A percentile compares a stretch with the other conserved stretches of the same genome.
phyloP scores from a whole-genome alignment of 2,113 vertebrate genomes.

The Marcusenius ussheri region DNA sequence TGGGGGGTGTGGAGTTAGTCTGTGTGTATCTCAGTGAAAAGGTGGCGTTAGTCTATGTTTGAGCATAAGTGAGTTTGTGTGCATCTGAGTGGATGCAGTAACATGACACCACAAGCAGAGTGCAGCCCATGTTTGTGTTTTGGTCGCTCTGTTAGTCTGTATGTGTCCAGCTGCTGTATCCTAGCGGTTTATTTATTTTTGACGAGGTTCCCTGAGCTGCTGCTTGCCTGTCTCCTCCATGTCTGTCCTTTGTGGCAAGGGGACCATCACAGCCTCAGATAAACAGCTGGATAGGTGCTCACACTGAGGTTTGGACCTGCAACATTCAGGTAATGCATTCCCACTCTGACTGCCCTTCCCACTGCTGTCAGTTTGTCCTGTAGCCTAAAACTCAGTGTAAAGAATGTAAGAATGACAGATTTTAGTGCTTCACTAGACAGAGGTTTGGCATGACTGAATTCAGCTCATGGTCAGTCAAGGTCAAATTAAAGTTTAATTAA shows the following conservation, averaged over 20 bases:
- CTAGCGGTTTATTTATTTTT: not conserved
- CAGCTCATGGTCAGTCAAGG: not conserved
- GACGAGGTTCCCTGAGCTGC: not conserved
- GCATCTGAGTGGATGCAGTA: not conserved
- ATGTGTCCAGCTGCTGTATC: not conserved
- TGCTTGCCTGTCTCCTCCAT: not conserved
- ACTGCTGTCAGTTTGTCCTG: too few species aligned
- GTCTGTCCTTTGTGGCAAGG: not conserved
- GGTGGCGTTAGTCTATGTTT: too few species aligned
- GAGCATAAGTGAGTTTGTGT: not conserved
- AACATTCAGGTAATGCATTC: not conserved
- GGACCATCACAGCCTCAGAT: not conserved
- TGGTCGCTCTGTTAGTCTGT: not conserved
- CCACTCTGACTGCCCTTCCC: not conserved
- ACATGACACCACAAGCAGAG: not conserved
- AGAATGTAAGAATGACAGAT: too few species aligned
- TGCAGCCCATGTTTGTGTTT: not conserved
- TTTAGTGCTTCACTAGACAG: too few species aligned
- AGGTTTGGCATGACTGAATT: not conserved
- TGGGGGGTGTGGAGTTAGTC: not conserved
- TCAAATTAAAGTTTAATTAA: not conserved
- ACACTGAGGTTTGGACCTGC: not conserved
- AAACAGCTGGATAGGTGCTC: not conserved
- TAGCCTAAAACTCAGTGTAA: too few species aligned
- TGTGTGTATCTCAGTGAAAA: not conserved